These are phyloP conservation scores for Spodoptera litura DNA, from an alignment of 1,140 invertebrate species.

Conservation along the genomic window DNA sequence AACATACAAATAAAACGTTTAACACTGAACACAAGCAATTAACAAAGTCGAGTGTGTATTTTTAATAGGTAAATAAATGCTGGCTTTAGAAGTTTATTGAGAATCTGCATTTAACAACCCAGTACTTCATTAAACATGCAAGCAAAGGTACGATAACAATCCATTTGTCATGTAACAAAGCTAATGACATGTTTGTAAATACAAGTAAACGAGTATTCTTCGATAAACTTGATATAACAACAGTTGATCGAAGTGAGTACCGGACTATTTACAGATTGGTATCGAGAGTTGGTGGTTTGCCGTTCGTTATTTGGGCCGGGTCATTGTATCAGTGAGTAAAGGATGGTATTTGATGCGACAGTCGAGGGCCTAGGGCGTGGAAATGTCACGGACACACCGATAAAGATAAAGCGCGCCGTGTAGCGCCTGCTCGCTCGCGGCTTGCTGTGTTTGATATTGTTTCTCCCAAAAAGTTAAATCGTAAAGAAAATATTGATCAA, in stretches of 20 bases:
- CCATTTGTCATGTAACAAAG: conserved; percentile 2
- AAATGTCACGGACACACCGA: conserved; percentile 75
- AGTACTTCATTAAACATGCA: not conserved
- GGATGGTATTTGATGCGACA: conserved; percentile 59
- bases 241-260: not conserved
- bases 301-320: conserved; percentile 3
- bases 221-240: not conserved
- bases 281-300: not conserved
- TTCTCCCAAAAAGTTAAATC: too few relatives aligned
- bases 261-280: not conserved
- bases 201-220: too few relatives aligned
- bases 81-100: not conserved
- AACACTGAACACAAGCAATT: too few relatives aligned
- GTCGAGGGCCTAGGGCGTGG: conserved; percentile 61
- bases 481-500: too few relatives aligned
- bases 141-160: not conserved
- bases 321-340: conserved; percentile 54
- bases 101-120: not conserved
- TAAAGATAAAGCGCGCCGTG: conserved; percentile 65
- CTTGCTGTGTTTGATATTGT: not conserved
- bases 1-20: too few relatives aligned
- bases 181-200: not conserved
- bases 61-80: not conserved
- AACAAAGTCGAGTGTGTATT: not conserved
- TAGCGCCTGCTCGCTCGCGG: conserved; percentile 25